Evolutionary conservation across 2,888 invertebrate genomes (phyloP).

Genomic region (Leucozona laternaria): DNA sequence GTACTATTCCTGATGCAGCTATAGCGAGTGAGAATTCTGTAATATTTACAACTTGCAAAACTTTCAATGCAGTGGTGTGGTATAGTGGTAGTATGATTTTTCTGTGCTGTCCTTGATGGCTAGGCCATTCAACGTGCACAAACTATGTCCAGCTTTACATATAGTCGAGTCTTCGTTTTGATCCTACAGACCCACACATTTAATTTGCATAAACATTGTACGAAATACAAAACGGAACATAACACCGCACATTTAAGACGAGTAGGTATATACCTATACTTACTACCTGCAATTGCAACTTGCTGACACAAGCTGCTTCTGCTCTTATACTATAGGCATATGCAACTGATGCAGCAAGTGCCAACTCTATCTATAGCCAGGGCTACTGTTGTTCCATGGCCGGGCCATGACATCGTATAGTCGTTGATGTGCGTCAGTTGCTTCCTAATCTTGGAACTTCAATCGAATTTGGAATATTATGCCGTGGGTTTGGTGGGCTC

Average conservation of each 20-base stretch:
- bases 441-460: constrained; percentile 72
- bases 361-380: constrained; percentile 16
- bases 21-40: constrained; percentile 25
- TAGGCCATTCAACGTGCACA: constrained; percentile 61
- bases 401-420: background rate
- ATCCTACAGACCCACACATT: constrained; percentile 72
- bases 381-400: constrained; percentile 58
- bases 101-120: constrained; percentile 63
- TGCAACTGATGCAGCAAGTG: constrained; percentile 30
- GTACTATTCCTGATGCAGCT: constrained; percentile 25
- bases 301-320: constrained; percentile 44
- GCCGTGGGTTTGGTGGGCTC: constrained; percentile 54
- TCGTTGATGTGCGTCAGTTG: constrained; percentile 72
- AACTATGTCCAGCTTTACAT: constrained; percentile 43
- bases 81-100: constrained; percentile 7
- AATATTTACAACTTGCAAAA: constrained; percentile 53
- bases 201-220: constrained; percentile 75
- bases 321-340: background rate
- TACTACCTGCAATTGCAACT: constrained; percentile 50
- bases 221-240: constrained; percentile 72
- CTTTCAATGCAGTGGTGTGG: background rate
- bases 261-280: constrained; percentile 6
- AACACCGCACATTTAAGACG: constrained; percentile 44
- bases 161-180: constrained; percentile 22
- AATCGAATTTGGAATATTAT: constrained; percentile 69